Conservation (phyloP, 2,888 invertebrate species). For the Drosophila affinis region DNA sequence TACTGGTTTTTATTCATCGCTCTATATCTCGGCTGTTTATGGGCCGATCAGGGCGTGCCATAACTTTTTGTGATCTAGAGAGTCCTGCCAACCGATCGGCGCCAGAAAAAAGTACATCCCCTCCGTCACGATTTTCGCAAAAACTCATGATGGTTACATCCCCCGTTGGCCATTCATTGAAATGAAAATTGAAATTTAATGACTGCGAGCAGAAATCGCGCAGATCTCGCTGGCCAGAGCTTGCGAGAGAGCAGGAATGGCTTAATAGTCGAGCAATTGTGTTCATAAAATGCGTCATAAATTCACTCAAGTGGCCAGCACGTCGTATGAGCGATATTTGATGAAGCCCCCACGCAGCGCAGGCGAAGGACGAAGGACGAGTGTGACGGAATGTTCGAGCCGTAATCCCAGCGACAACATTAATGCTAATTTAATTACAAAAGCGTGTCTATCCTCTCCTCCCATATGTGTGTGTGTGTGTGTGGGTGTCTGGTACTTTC, state of each 20-base stretch:
- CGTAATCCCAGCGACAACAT: slow-evolving; percentile 57
- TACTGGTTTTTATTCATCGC: too few relatives aligned
- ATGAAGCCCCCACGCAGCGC: slow-evolving; percentile 50
- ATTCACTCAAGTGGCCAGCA: slow-evolving; percentile 48
- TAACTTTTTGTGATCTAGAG: too few relatives aligned
- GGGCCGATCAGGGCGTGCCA: too few relatives aligned
- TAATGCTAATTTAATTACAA: slow-evolving; percentile 71
- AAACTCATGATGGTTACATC: too few relatives aligned
- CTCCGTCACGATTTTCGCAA: too few relatives aligned
- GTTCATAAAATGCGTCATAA: slow-evolving; percentile 53
- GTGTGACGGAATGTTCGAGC: slow-evolving; percentile 44
- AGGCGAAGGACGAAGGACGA: slow-evolving; percentile 13
- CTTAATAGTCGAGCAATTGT: slow-evolving; percentile 34
- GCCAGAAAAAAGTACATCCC: too few relatives aligned
- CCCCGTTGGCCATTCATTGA: too few relatives aligned
- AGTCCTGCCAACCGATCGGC: too few relatives aligned
- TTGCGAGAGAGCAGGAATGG: slow-evolving; percentile 10
- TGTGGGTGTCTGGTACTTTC: background rate
- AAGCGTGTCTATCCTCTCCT: slow-evolving; percentile 48
- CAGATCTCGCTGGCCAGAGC: background rate
- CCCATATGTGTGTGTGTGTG: background rate
- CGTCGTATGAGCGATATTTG: slow-evolving; percentile 69
- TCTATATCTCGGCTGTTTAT: too few relatives aligned
- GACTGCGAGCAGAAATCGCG: slow-evolving; percentile 2
- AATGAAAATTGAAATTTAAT: slow-evolving; percentile 43